Conservation (phyloP, 2,888 invertebrate genomes). For the Eupithecia abbreviata region DNA sequence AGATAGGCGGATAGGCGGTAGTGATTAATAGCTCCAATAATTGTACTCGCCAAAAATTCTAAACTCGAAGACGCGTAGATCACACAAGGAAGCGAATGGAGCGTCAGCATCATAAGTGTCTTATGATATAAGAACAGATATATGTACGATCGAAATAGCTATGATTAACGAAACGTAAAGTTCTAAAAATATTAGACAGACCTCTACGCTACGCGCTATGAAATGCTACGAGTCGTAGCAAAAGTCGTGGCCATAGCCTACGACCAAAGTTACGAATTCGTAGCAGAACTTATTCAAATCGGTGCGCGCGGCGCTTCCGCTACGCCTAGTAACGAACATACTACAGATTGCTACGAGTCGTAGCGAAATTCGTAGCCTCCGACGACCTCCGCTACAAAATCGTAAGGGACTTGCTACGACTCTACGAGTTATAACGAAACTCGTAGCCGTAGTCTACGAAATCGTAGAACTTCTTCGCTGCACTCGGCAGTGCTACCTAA, state of each 20-base stretch:
- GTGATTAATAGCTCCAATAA: constrained; percentile 40
- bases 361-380: not conserved
- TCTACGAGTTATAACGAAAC: too few relatives aligned
- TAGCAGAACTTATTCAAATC: too few relatives aligned
- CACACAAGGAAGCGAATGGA: constrained; percentile 14
- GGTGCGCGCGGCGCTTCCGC: not conserved
- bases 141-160: not conserved
- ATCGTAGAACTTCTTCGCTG: too few relatives aligned
- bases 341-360: not conserved
- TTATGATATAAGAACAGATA: not conserved
- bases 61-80: constrained; percentile 43
- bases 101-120: not conserved
- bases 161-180: not conserved
- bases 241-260: not conserved
- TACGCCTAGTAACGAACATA: not conserved
- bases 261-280: too few relatives aligned
- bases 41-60: constrained; percentile 51
- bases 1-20: constrained; percentile 37
- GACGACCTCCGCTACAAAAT: too few relatives aligned
- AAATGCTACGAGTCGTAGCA: not conserved
- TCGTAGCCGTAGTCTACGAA: too few relatives aligned
- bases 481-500: too few relatives aligned
- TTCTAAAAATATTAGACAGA: not conserved
- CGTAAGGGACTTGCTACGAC: too few relatives aligned
- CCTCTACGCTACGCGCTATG: not conserved